Conservation (phyloP, 2,113 vertebrate genomes). For the Mastomys coucha region DNA sequence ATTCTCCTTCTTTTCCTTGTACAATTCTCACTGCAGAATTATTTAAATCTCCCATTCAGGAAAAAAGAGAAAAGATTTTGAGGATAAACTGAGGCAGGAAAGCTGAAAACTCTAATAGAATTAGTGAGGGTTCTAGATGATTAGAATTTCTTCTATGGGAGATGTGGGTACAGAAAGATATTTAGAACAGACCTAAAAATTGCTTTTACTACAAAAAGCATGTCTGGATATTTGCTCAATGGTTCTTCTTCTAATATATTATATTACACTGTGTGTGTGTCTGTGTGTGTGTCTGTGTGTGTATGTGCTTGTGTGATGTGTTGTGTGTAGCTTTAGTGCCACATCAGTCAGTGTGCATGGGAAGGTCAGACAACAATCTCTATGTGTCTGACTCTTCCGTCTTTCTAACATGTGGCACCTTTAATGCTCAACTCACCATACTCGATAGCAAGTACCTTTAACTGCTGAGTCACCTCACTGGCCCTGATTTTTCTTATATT, state of each 20-base stretch:
- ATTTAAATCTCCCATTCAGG: not conserved
- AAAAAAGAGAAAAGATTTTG: accelerated
- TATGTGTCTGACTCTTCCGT: not conserved
- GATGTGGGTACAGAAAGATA: not conserved
- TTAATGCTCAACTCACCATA: not conserved
- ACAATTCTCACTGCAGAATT: too few relatives aligned
- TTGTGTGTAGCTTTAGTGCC: not conserved
- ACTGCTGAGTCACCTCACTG: not conserved
- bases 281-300: not conserved
- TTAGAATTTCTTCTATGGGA: not conserved
- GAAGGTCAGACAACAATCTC: not conserved
- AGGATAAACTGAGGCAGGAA: not conserved
- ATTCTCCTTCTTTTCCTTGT: too few relatives aligned
- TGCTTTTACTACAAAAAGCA: too few relatives aligned
- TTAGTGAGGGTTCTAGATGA: too few relatives aligned
- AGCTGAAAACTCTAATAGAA: not conserved
- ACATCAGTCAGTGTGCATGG: too few relatives aligned
- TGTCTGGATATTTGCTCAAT: too few relatives aligned
- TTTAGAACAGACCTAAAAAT: too few relatives aligned
- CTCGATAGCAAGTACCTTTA: not conserved
- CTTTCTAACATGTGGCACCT: not conserved
- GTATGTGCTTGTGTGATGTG: not conserved
- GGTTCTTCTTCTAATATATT: not conserved
- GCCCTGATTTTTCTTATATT: not conserved
- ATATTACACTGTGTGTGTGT: not conserved